Evolutionary conservation across 2,888 invertebrate genomes (phyloP), one percentile per base, ranked within the genome.

Genomic region (Chirona hameri): DNA sequence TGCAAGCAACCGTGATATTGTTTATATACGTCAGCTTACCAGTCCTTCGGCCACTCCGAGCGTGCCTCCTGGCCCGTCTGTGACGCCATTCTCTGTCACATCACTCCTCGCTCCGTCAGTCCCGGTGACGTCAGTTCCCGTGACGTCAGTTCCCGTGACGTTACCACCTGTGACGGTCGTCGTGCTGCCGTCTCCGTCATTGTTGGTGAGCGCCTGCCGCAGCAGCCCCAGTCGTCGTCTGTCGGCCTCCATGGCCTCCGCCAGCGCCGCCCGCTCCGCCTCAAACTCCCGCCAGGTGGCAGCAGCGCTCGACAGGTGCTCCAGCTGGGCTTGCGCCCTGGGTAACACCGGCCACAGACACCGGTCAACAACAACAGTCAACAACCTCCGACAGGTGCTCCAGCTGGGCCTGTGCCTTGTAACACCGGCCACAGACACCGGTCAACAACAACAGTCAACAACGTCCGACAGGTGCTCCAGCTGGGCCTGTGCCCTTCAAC

Each of bases 271-370:
- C 10, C 76, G 76, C 21, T 39, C 76, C 46, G 39, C 76, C 24
- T 24, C 46, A 46, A 76, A 76, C 76, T 76, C 76, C 24, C 31
- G 39, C 76, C 76, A 76, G 76, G 76, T 76, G 76, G 39, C 76
- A 46, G 76, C 46, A 9, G 76, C 76, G 24, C 15, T 39, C 3
- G 76, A 46, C 39, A 76, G 76, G 24, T 76, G 76, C 24, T 76
- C 39, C 76, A 76, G 76, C 46, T 46, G 76, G 1, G 76, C 9
- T 39, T 76, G 76, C 5, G 27, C 5, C 24, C 76, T 76, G 76
- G 4, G 31, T 7, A n/a, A 15, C 15, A n/a, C 31, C 3, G 31
- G 18, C 4, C 12, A 69, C 65, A 27, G 60, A 60, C 24, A n/a
- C 60, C 24, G 60, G 39, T 39, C n/a, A n/a, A n/a, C n/a, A n/a